Base-by-base conservation (phyloP, 2,888 invertebrate species). In the Troilus luridus region DNA sequence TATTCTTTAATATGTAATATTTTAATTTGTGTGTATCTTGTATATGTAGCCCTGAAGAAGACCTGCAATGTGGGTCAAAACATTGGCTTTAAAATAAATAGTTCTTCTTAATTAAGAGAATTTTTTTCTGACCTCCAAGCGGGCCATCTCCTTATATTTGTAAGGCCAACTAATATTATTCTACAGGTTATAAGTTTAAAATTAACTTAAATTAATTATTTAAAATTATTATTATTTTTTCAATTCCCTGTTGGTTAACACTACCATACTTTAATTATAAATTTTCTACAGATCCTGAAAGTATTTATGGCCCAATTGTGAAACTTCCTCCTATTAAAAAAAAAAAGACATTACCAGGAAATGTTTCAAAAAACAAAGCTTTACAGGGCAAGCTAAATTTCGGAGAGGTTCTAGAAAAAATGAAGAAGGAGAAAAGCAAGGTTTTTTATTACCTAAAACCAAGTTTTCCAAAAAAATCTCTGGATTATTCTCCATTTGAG, bases 251-350 rank as follows among this genome's bases (percentile, higher is more conserved):
- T 41, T 41, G 41, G n/a, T 10, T 64, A 64, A 11, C n/a, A 64
- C 11, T 64, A 62, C 8, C 12, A 64, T n/a, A n/a, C n/a, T 24
- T 2, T 67, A 67, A 67, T 9, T 11, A 3, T 67, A 8, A 67
- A n/a, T 24, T 10, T 24, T 67, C 24, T 3, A 67, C 85, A 89
- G 89, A 54, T 89, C 64, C 60, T 19, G 89, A 89, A 0, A 67
- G 62, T 64, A 62, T 64, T 89, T 89, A 67, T 19, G 89, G 89
- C 10, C 60, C 89, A 64, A 89, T 89, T 54, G n/a, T 89, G 64
- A 89, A 89, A 21, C 64, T 89, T 64, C 89, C 89, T 41, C 64
- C 67, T 11, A 62, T 89, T 67, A 89, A 64, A 62, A 62, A 64
- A 89, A 54, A 64, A 41, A 89, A 67, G 19, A 9, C 17, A 56